These are phyloP conservation scores for Pipa parva DNA, from an alignment of 2,113 vertebrate genomes.

Conservation along the genomic window DNA sequence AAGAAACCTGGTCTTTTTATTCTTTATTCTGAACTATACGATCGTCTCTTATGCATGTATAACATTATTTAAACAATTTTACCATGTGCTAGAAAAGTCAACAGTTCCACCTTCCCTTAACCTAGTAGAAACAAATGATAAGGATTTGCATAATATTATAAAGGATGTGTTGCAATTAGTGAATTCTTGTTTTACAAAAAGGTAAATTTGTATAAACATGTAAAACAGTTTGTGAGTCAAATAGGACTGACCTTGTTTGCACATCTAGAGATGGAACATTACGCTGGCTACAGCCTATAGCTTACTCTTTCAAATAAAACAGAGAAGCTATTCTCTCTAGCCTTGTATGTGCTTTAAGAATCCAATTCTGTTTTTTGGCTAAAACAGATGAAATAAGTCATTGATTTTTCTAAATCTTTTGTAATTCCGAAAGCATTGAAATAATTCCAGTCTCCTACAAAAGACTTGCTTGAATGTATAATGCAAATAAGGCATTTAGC, in stretches of 20 bases:
- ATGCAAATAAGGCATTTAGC: constrained; percentile 39
- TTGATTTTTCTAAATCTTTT: constrained; percentile 4
- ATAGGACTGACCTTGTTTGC: neutral
- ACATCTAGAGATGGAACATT: neutral
- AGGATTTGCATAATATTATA: neutral
- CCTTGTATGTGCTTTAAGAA: constrained; percentile 3
- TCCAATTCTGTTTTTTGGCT: neutral
- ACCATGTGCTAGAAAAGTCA: no score
- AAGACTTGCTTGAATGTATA: constrained; percentile 34
- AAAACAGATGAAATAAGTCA: constrained; percentile 2
- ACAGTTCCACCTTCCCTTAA: no score
- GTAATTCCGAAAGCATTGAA: constrained; percentile 35
- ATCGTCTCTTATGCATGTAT: no score
- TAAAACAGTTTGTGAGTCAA: neutral
- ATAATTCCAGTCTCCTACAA: constrained; percentile 31
- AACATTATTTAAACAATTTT: no score
- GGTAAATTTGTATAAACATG: neutral
- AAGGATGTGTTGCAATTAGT: neutral
- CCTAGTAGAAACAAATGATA: no score
- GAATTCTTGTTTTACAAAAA: neutral
- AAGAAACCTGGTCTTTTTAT: no score
- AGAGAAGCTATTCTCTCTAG: neutral
- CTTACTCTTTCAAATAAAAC: neutral
- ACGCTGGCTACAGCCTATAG: neutral
- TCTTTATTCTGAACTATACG: no score